These are phyloP conservation scores for Ophioderma brevispina DNA, from an alignment of 35 echinoderm and acorn worm genomes.

Conservation along the genomic window DNA sequence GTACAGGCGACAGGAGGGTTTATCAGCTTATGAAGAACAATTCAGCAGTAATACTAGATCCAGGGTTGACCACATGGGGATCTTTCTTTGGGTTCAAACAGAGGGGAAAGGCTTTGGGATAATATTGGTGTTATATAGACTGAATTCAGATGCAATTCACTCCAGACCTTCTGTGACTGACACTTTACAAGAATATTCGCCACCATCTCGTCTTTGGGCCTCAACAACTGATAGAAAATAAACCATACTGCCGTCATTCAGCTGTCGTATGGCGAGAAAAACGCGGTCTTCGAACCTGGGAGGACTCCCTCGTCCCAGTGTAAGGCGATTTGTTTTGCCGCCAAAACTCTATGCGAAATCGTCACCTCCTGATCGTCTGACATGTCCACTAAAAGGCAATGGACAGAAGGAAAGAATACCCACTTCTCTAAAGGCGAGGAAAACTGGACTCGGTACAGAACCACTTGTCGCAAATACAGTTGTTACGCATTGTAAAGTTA, in stretches of 20 bases:
- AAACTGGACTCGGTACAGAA: not conserved
- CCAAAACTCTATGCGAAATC: not conserved
- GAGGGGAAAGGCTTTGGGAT: not conserved
- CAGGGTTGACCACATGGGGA: not conserved
- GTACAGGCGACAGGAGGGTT: not conserved
- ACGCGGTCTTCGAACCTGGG: not conserved
- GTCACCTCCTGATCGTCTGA: not conserved
- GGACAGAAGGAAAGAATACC: not conserved
- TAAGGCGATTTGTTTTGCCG: not conserved
- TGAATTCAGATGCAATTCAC: not conserved
- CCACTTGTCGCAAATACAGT: not conserved
- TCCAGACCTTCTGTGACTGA: not conserved
- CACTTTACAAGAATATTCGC: not conserved
- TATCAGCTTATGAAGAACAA: not conserved
- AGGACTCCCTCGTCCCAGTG: not conserved
- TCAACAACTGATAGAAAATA: not conserved
- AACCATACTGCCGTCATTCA: not conserved
- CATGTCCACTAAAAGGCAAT: not conserved
- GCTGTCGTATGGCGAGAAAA: not conserved
- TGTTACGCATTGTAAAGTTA: not conserved
- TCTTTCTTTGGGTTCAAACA: not conserved
- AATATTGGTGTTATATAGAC: not conserved
- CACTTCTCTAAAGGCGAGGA: not conserved
- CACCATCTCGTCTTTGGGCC: not conserved
- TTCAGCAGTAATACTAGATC: not conserved